Percentiles rank a stretch among this genome's conserved stretches.
phyloP scores from a whole-genome alignment of 1,140 invertebrate genomes.

The Nasonia giraulti region DNA sequence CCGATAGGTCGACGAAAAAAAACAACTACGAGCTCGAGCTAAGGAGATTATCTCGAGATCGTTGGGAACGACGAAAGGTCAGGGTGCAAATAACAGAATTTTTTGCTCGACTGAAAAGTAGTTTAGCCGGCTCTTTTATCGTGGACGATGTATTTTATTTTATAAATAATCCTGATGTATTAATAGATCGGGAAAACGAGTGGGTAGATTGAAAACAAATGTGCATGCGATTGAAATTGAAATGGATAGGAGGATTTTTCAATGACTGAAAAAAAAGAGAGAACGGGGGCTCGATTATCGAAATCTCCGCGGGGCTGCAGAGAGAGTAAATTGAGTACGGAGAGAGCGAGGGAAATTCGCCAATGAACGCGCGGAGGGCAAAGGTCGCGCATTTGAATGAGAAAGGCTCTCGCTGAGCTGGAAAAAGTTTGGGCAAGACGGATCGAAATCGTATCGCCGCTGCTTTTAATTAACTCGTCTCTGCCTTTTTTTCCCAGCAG shows the following conservation, averaged over 20 bases:
- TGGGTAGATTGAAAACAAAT: neutral
- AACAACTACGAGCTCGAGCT: neutral
- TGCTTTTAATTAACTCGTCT: conserved; percentile 32
- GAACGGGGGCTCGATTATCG: neutral
- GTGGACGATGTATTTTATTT: no score
- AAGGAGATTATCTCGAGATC: neutral
- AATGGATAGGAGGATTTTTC: neutral
- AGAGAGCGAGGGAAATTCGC: conserved; percentile 15
- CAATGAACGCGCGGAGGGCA: neutral
- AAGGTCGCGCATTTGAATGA: conserved; percentile 6
- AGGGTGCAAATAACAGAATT: no score
- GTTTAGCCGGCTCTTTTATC: no score
- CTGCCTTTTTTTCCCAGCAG: neutral
- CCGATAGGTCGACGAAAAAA: no score
- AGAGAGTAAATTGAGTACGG: neutral
- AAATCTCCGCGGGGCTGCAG: neutral
- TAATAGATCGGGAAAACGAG: no score
- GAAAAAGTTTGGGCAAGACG: neutral
- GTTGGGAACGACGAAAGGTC: neutral
- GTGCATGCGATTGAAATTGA: neutral
- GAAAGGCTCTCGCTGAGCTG: neutral
- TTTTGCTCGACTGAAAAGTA: no score
- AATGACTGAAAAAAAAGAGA: neutral
- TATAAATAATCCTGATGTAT: no score
- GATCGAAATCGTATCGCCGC: conserved; percentile 5